Percentiles rank a stretch among this genome's conserved stretches.
These are phyloP conservation scores for Cacatua alba DNA, from an alignment of 2,113 vertebrate species.

Conservation along the genomic window DNA sequence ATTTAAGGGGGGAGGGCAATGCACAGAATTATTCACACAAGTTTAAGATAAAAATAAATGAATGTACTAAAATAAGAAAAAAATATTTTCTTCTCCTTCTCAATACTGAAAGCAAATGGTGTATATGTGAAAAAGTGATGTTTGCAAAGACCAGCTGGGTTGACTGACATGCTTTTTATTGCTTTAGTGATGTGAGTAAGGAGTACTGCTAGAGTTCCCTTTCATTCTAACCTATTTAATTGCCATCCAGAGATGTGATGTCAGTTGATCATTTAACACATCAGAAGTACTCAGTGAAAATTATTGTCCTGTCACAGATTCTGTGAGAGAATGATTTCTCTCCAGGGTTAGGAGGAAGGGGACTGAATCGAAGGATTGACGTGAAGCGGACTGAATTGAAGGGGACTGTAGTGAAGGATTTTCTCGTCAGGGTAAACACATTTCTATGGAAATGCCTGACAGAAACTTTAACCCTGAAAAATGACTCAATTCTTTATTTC, in stretches of 20 bases:
- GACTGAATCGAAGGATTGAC: background rate
- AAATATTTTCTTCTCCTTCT: background rate
- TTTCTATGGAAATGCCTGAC: background rate
- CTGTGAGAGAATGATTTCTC: background rate
- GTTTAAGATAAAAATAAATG: background rate
- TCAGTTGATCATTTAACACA: constrained; percentile 2
- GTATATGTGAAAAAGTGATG: background rate
- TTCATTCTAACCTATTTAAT: constrained; percentile 14
- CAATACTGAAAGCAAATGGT: background rate
- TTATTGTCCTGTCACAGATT: constrained; percentile 32
- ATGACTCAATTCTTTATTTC: background rate
- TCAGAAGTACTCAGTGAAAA: constrained; percentile 18
- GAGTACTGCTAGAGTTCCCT: background rate
- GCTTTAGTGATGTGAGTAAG: background rate
- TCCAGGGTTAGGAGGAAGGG: background rate
- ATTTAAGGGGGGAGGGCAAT: background rate
- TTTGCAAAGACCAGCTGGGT: background rate
- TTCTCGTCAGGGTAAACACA: background rate
- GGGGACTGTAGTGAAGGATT: background rate
- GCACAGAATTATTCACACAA: background rate
- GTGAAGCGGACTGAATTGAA: background rate
- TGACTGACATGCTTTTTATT: background rate
- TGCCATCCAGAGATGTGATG: background rate
- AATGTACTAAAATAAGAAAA: background rate
- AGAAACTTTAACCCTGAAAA: constrained; percentile 4